These are phyloP conservation scores for Poecilia gillii DNA, from an alignment of 2,797 vertebrate genomes.

Conservation along the genomic window DNA sequence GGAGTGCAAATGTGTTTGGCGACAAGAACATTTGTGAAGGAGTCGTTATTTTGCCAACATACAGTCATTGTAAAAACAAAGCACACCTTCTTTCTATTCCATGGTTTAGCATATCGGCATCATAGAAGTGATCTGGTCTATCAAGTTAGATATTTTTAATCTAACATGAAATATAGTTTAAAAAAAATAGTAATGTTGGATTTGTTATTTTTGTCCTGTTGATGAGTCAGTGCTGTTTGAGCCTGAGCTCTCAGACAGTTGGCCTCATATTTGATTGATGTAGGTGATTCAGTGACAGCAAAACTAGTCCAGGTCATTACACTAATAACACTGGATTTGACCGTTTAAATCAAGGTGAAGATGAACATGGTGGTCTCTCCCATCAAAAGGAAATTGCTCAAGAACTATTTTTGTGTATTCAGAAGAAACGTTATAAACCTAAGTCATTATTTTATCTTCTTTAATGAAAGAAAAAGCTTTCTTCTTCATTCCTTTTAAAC, in stretches of 20 bases:
- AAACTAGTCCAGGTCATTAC: not conserved
- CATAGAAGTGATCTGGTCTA: not conserved
- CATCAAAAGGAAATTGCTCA: not conserved
- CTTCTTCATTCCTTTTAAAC: not conserved
- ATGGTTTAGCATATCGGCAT: not conserved
- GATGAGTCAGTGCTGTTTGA: not conserved
- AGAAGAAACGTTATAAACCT: not conserved
- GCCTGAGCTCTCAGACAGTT: not conserved
- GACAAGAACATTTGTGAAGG: not conserved
- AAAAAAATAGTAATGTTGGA: not conserved
- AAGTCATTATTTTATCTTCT: not conserved
- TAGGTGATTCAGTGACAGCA: not conserved
- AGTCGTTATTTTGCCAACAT: not conserved
- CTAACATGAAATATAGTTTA: not conserved
- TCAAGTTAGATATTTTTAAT: not conserved
- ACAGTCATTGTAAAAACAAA: not conserved
- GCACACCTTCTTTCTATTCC: not conserved
- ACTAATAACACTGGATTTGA: not conserved
- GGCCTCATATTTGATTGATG: not conserved
- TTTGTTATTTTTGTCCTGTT: not conserved
- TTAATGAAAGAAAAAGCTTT: not conserved
- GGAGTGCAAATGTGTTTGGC: too few relatives aligned
- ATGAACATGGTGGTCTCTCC: not conserved
- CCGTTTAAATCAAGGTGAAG: not conserved
- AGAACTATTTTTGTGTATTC: not conserved